phyloP scores from a whole-genome alignment of 30 jellyfish, hydroid and myxozoan genomes.

The Mastigias papua region DNA sequence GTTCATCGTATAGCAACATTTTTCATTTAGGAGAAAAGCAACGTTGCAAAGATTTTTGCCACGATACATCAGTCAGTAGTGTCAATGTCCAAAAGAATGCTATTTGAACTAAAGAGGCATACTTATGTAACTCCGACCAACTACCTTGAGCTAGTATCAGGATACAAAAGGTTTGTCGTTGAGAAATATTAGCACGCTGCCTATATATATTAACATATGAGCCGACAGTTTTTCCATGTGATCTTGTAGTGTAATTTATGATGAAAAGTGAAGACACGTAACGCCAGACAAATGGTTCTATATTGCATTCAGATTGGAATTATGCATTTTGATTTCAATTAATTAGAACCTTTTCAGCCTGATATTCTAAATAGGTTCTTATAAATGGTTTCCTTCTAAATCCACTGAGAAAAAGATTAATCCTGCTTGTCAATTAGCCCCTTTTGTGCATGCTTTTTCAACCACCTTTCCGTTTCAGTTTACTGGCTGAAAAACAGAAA shows the following conservation, averaged over 20 bases:
- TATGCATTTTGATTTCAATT: too few species aligned
- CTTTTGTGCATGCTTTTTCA: not conserved
- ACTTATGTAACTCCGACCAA: constrained; percentile 97
- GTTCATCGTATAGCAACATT: not conserved
- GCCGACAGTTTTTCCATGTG: too few species aligned
- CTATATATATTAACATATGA: too few species aligned
- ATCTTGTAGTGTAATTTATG: too few species aligned
- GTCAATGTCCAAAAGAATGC: constrained; percentile 83
- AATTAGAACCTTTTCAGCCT: too few species aligned
- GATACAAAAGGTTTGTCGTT: constrained; percentile 84
- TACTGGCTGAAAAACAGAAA: constrained; percentile 87
- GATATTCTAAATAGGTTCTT: too few species aligned
- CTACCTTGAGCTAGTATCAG: constrained; percentile 95
- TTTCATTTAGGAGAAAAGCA: constrained; percentile 69
- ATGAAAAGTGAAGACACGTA: too few species aligned
- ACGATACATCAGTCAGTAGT: constrained; percentile 93
- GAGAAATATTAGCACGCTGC: too few species aligned
- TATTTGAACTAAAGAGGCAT: constrained; percentile 92
- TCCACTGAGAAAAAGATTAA: too few species aligned
- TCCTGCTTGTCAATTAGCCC: not conserved
- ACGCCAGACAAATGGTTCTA: too few species aligned
- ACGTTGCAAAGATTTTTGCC: constrained; percentile 84
- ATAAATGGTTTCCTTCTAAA: too few species aligned
- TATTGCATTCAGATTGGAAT: too few species aligned
- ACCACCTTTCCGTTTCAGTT: constrained; percentile 23